These are phyloP conservation scores for Standfussiana lucernea DNA, from an alignment of 2,888 invertebrate species.

Conservation along the genomic window DNA sequence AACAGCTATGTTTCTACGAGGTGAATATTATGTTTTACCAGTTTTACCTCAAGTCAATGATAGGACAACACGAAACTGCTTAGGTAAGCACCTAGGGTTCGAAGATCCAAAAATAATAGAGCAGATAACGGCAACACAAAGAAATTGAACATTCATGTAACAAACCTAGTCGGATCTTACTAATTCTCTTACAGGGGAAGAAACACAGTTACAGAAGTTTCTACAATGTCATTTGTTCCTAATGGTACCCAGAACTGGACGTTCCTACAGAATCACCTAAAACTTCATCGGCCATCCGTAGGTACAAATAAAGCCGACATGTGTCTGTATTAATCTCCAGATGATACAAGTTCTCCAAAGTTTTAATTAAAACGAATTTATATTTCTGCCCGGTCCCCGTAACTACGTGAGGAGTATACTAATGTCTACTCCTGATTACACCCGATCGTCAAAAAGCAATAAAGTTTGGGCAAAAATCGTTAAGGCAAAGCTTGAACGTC, in stretches of 20 bases:
- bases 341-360: slow-evolving; percentile 56
- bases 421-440: slow-evolving; percentile 67
- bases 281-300: slow-evolving; percentile 20
- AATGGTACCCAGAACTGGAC: slow-evolving; percentile 16
- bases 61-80: not conserved
- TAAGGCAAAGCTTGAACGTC: slow-evolving; percentile 55
- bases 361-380: slow-evolving; percentile 70
- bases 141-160: not conserved
- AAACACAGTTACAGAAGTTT: slow-evolving; percentile 29
- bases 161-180: not conserved
- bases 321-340: slow-evolving; percentile 55
- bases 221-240: slow-evolving; percentile 14
- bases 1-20: not conserved
- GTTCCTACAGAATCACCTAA: slow-evolving; percentile 3
- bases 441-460: slow-evolving; percentile 71
- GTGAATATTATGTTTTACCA: slow-evolving; percentile 1
- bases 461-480: slow-evolving; percentile 72
- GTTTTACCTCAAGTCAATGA: not conserved
- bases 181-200: not conserved
- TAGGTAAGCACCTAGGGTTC: not conserved
- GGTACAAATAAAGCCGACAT: slow-evolving; percentile 53
- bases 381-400: slow-evolving; percentile 58
- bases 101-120: not conserved
- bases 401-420: slow-evolving; percentile 64
- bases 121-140: not conserved